Evolutionary conservation across 2,797 vertebrate genomes (phyloP).

Genomic region (Telmatherina bonti): DNA sequence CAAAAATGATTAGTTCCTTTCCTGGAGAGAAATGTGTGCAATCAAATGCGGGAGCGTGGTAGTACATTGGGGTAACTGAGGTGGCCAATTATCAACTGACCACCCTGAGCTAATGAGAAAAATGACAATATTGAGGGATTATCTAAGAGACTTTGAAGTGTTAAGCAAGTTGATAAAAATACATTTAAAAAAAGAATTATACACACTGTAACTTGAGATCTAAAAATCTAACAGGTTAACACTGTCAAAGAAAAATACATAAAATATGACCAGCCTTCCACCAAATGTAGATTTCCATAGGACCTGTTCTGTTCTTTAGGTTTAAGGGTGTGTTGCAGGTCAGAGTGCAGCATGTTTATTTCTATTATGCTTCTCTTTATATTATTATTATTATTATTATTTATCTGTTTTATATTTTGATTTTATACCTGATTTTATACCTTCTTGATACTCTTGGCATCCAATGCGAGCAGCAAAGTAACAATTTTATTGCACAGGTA

Average conservation of each 20-base stretch:
- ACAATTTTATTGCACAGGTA: no score
- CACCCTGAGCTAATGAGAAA: conserved; percentile 8
- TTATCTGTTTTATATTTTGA: no score
- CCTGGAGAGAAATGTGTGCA: conserved; percentile 35
- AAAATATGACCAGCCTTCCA: not conserved
- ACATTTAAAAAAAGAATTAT: not conserved
- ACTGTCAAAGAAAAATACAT: not conserved
- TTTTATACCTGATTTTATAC: no score
- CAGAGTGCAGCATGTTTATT: not conserved
- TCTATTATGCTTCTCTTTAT: no score
- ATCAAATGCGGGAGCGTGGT: conserved; percentile 35
- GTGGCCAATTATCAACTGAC: conserved; percentile 24
- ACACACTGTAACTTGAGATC: not conserved
- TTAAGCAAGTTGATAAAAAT: not conserved
- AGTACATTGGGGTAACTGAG: conserved; percentile 33
- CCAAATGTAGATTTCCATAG: not conserved
- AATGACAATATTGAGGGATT: not conserved
- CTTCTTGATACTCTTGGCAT: no score
- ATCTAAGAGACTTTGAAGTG: not conserved
- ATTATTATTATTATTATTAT: no score
- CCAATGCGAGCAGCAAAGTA: no score
- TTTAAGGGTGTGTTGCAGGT: not conserved
- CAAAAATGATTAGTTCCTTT: conserved; percentile 63
- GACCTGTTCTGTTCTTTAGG: not conserved
- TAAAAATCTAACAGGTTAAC: not conserved